Base-by-base conservation (phyloP, 2,888 invertebrate species). In the Ormyrus thymus region DNA sequence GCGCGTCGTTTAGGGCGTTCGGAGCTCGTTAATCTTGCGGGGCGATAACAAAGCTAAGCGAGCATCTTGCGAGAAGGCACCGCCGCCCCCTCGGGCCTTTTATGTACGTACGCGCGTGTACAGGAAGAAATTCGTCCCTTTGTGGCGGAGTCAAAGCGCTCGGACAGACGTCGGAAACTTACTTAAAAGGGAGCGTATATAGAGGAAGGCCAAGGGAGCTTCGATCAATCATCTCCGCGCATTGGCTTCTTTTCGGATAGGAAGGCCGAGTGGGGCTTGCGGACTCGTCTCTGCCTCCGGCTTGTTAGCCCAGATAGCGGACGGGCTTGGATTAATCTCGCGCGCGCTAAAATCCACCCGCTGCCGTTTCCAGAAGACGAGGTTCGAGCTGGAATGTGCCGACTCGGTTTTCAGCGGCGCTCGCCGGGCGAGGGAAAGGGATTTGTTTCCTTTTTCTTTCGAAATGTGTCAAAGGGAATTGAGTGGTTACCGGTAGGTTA, bases 21-120 rank as follows among this genome's bases (percentile, higher is more conserved):
- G 13, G 8, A 53, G 55, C 76, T 76, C 76, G 76, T 76, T 76
- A 76, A 76, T 76, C 76, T 76, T 69, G 55, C 13, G 29, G 11
- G 45, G 46, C 48, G 76, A 76, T 76, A 76, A 76, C 76, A 76
- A 76, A 76, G 62, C 62, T 15, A 15, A 11, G 46, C 59, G 51
- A 10, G 64, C 43, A 56, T 55, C 13, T 56, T 71, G 9, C 29
- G 29, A 29, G 29, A 29, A 29, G 29, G 29, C 29, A 29, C 3
- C 29, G 1, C 29, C 29, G 3, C 3, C 29, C 29, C 29, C 29
- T 29, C 29, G 29, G 29, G 29, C 29, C 29, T 29, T 29, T 29
- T 29, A 29, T 29, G 29, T 29, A 29, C 4, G 4, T 51, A 71
- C 43, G 46, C 45, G 11, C 43, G 13, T n/a, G 46, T 45, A 51